A percentile compares a stretch with the other conserved stretches of the same genome.
phyloP scores from a whole-genome alignment of 2,113 vertebrate species.

The Phylloscopus whistleri region DNA sequence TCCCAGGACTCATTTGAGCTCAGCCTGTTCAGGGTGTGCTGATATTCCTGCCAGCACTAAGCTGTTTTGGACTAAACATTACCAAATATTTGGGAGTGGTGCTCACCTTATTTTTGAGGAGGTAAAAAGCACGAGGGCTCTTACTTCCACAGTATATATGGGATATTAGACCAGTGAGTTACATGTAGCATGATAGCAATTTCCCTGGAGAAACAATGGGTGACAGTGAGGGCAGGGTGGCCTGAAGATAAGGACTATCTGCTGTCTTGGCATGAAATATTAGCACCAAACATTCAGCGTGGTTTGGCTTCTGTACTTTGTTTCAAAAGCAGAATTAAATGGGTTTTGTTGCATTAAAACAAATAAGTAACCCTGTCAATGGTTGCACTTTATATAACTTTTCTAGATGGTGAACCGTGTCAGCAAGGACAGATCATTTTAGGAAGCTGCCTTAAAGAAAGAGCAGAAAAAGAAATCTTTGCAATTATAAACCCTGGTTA shows the following conservation, averaged over 20 bases:
- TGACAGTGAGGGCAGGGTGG: constrained; percentile 58
- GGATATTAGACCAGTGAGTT: background rate
- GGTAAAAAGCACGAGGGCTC: background rate
- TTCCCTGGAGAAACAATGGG: constrained; percentile 32
- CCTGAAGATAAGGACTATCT: constrained; percentile 54
- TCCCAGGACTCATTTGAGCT: background rate
- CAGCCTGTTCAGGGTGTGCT: background rate
- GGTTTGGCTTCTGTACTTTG: constrained; percentile 40
- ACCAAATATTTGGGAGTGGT: background rate
- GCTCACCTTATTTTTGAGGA: background rate
- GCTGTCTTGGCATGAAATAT: constrained; percentile 45
- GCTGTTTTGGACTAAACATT: background rate
- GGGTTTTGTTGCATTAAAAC: background rate
- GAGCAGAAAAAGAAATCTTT: background rate
- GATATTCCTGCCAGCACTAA: background rate
- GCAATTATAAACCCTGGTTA: constrained; percentile 39
- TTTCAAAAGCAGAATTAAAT: constrained; percentile 54
- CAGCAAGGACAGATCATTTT: background rate
- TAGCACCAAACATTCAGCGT: background rate
- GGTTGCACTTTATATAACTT: background rate
- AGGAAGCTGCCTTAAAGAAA: background rate
- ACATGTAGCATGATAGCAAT: background rate
- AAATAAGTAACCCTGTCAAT: background rate
- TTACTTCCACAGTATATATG: background rate
- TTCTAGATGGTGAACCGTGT: background rate